Evolutionary conservation across 2,113 vertebrate species (phyloP).

Genomic region (Chaenogobius annularis): DNA sequence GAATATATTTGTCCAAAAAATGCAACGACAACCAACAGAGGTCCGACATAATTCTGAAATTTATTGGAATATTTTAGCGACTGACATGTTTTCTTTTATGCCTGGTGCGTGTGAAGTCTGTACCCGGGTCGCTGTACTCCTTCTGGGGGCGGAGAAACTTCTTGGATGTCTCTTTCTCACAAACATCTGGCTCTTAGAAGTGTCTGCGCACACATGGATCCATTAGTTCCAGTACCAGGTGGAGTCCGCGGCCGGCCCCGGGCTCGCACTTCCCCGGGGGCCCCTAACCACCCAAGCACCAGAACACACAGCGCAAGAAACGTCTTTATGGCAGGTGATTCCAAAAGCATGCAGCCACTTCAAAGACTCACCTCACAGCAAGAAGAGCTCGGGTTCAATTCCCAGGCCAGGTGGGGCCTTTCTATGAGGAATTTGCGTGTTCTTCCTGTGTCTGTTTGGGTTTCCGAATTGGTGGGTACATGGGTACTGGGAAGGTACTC

Average conservation of each 20-base stretch:
- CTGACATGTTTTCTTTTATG: slow-evolving; percentile 1
- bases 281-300: slow-evolving; percentile 75
- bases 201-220: slow-evolving; percentile 74
- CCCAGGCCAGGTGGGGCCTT: too few species aligned
- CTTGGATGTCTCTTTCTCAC: slow-evolving; percentile 56
- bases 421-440: too few species aligned
- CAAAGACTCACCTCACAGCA: slow-evolving; percentile 23
- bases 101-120: slow-evolving; percentile 48
- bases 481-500: too few species aligned
- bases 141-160: slow-evolving; percentile 59
- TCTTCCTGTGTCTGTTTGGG: too few species aligned
- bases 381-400: too few species aligned
- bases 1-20: too few species aligned
- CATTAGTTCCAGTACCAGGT: slow-evolving; percentile 78
- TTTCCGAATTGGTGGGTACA: too few species aligned
- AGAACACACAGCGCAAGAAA: slow-evolving; percentile 73
- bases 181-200: slow-evolving; percentile 77
- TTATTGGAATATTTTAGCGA: slow-evolving; percentile 10
- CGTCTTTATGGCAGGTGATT: slow-evolving; percentile 74
- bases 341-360: too few species aligned
- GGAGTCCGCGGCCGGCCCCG: slow-evolving; percentile 60
- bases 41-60: neutral
- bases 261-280: slow-evolving; percentile 66
- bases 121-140: slow-evolving; percentile 30
- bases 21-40: too few species aligned